Conservation (phyloP, 2,113 vertebrate species). For the Cygnus atratus region DNA sequence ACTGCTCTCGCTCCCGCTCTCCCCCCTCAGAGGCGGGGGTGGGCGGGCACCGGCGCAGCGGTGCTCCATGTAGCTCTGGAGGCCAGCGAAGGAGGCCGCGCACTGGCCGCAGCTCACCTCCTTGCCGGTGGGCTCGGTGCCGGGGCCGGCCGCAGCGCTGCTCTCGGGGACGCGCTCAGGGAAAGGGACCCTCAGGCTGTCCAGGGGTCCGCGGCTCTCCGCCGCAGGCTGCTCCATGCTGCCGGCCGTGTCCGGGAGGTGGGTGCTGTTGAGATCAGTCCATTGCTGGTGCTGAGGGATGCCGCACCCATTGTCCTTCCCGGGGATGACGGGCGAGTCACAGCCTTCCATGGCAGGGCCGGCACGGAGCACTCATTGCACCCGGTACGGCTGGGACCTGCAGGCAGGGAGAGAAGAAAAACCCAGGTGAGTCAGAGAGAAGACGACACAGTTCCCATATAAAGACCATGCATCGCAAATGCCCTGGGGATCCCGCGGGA, state of each 20-base stretch:
- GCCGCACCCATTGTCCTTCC: constrained; percentile 98
- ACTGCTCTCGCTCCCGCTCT: constrained; percentile 92
- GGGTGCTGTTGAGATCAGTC: constrained; percentile 93
- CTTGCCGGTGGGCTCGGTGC: constrained; percentile 70
- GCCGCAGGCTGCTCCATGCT: constrained; percentile 85
- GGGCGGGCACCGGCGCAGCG: constrained; percentile 72
- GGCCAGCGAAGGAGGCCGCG: constrained; percentile 78
- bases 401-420: constrained; percentile 26
- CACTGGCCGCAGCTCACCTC: constrained; percentile 84
- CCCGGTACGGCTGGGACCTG: constrained; percentile 89
- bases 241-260: constrained; percentile 87
- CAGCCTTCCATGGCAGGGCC: constrained; percentile 99
- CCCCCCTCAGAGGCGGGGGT: constrained; percentile 70
- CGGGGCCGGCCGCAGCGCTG: constrained; percentile 48
- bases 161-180: constrained; percentile 74
- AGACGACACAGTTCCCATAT: accelerated
- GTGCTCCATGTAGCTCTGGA: constrained; percentile 87
- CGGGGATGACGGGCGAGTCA: constrained; percentile 98
- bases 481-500: accelerated
- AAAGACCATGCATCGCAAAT: neutral
- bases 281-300: constrained; percentile 93
- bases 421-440: neutral
- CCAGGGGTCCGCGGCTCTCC: constrained; percentile 78
- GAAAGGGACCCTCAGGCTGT: constrained; percentile 80
- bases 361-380: constrained; percentile 98